Evolutionary conservation across 2,113 vertebrate genomes (phyloP).

Genomic region (Hippocampus guttulatus): DNA sequence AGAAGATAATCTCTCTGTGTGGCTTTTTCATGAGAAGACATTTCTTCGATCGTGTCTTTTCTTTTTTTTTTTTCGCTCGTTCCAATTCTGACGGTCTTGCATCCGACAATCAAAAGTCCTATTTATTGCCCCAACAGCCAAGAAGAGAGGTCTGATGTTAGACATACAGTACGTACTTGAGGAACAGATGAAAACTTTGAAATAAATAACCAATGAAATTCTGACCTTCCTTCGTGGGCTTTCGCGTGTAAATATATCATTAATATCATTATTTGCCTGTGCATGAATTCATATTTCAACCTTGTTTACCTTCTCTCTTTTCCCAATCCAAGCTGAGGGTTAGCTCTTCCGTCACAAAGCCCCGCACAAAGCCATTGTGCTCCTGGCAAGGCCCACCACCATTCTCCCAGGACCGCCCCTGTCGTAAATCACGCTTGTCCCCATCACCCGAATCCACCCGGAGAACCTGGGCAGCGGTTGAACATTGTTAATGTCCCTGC

Average conservation of each 20-base stretch:
- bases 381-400: slow-evolving; percentile 47
- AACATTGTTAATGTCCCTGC: slow-evolving; percentile 58
- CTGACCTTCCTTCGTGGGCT: slow-evolving; percentile 24
- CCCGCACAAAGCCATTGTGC: slow-evolving; percentile 41
- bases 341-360: slow-evolving; percentile 42
- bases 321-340: slow-evolving; percentile 41
- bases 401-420: slow-evolving; percentile 50
- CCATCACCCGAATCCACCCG: slow-evolving; percentile 53
- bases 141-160: slow-evolving; percentile 56
- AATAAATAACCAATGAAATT: slow-evolving; percentile 57
- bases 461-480: slow-evolving; percentile 50
- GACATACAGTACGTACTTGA: slow-evolving; percentile 22
- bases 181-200: slow-evolving; percentile 56
- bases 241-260: neutral
- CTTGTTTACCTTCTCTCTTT: slow-evolving; percentile 26
- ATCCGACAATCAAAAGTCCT: slow-evolving; percentile 65
- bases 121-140: slow-evolving; percentile 55
- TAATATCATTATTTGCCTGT: neutral
- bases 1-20: slow-evolving; percentile 59
- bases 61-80: slow-evolving; percentile 4
- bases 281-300: slow-evolving; percentile 6
- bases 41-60: slow-evolving; percentile 60
- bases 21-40: slow-evolving; percentile 57
- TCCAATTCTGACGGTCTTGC: slow-evolving; percentile 30
- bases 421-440: slow-evolving; percentile 66